Base-by-base conservation (phyloP, 1,140 invertebrate genomes). In the Stenopsyche tienmushanensis region DNA sequence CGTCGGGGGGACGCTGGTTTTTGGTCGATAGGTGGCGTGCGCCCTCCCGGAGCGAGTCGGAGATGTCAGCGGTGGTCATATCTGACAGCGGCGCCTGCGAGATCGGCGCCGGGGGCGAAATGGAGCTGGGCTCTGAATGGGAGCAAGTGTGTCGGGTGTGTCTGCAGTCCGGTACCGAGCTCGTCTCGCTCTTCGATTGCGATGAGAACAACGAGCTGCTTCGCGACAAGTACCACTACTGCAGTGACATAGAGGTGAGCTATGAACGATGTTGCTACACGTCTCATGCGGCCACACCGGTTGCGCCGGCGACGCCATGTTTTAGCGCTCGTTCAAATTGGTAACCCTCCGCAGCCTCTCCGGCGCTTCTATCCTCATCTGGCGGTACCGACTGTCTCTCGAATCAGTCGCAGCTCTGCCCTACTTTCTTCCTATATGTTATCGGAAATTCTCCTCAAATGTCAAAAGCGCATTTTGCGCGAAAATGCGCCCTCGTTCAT, bases 141-240 rank as follows among this genome's bases (percentile, higher is more conserved):
- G 78, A 82, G 76, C 74, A 79, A 76, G 81, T 83, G 47, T 85
- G 83, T 71, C 73, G 83, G 50, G 77, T 84, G 65, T 85, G 83
- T 70, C 71, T 85, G 60, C 79, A 82, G 67, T 79, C 77, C 52
- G 81, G 82, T 44, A 26, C n/a, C 45, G 78, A 80, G 70, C 79
- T 81, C 74, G 80, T 79, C 57, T 82, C 80, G n/a, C 74, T 83
- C 1, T 84, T 82, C 69, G 78, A 80, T 74, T 79, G 78, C 72
- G 82, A 83, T 64, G 76, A 81, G 77, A 75, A 81, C 75, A 76
- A 79, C 52, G 82, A 83, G 71, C 81, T 82, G 73, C 80, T 85
- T 26, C 73, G 78, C 64, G 82, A 84, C 67, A 84, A 84, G 70
- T 84, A 84, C 66, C 76, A 76, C n/a, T 78, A 74, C 72, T 83